These are phyloP conservation scores for Hucho hucho DNA, from an alignment of 2,113 vertebrate genomes.

Conservation along the genomic window DNA sequence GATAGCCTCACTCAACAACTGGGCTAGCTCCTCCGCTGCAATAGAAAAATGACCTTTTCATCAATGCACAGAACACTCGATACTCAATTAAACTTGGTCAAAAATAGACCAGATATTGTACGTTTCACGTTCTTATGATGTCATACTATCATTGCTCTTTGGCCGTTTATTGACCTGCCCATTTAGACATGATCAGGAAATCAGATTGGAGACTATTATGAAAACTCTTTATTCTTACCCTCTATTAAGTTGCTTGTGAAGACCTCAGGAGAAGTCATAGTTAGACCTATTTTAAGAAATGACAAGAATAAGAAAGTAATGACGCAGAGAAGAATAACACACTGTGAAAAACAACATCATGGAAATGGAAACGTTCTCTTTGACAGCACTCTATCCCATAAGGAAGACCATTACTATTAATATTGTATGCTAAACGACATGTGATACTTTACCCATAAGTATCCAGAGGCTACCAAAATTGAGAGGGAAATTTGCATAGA, in stretches of 20 bases:
- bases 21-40: constrained; percentile 77
- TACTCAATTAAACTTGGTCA: no score
- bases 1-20: constrained; percentile 74
- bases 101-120: no score
- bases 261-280: constrained; percentile 38
- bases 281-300: not conserved
- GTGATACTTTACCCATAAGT: not conserved
- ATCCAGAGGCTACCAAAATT: not conserved
- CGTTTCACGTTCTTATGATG: no score
- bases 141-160: not conserved
- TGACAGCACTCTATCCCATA: not conserved
- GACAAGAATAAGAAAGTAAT: not conserved
- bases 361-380: not conserved
- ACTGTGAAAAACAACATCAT: not conserved
- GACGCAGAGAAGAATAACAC: not conserved
- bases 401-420: no score
- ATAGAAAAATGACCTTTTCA: constrained; percentile 1
- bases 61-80: not conserved
- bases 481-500: not conserved
- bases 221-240: constrained; percentile 24
- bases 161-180: not conserved
- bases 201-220: not conserved
- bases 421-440: not conserved
- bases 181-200: not conserved
- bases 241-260: constrained; percentile 10